A percentile compares a stretch with the other conserved stretches of the same genome.
phyloP scores from a whole-genome alignment of 2,113 vertebrate genomes.

The Puffinus mauretanicus region DNA sequence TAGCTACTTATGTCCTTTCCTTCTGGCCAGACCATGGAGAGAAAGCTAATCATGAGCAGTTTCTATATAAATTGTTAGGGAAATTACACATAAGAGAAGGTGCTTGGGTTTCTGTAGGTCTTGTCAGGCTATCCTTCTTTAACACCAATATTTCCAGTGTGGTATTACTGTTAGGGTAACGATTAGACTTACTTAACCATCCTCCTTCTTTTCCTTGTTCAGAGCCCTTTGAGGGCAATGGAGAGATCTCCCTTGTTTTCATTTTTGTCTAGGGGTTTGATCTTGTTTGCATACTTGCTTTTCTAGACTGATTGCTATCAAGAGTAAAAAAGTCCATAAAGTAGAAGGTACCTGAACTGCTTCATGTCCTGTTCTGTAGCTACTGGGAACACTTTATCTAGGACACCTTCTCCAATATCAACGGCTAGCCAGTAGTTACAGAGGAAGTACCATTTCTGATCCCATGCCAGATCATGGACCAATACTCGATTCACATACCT shows the following conservation, averaged over 20 bases:
- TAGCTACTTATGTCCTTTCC: neutral
- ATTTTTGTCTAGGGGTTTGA: neutral
- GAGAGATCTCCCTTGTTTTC: neutral
- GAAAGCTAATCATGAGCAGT: neutral
- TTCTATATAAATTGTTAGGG: neutral
- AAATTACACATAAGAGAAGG: neutral
- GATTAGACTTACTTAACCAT: neutral
- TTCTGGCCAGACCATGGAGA: neutral
- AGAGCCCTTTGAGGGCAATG: neutral
- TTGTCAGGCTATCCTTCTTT: neutral
- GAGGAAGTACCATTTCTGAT: constrained; percentile 90
- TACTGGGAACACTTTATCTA: constrained; percentile 88
- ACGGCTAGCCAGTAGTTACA: constrained; percentile 93
- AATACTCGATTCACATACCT: constrained; percentile 91
- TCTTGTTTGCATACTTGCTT: neutral
- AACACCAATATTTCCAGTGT: neutral
- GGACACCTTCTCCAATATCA: constrained; percentile 86
- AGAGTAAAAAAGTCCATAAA: neutral
- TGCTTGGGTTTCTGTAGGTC: neutral
- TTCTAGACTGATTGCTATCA: neutral
- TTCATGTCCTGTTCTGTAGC: constrained; percentile 90
- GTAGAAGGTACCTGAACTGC: constrained; percentile 82
- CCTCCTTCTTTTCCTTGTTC: neutral
- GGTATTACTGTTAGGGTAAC: neutral
- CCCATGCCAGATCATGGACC: constrained; percentile 84